Percentiles rank a stretch among this genome's conserved stretches.
These are phyloP conservation scores for Archivesica marissinica DNA, from an alignment of 1,140 invertebrate genomes.

Conservation along the genomic window DNA sequence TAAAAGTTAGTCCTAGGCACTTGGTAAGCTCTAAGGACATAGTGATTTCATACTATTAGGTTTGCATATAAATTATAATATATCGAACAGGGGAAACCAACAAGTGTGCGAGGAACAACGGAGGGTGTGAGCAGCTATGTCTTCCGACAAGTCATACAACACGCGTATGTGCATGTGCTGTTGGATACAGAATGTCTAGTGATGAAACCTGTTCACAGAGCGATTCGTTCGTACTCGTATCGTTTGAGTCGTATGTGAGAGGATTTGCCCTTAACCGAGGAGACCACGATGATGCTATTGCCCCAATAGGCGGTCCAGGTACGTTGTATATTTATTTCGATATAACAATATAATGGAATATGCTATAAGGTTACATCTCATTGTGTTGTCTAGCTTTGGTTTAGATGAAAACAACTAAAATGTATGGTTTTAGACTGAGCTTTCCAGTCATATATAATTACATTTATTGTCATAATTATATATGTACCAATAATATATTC, in stretches of 20 bases:
- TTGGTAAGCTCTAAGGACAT: no score
- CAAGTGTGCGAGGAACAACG: constrained; percentile 91
- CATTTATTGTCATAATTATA: no score
- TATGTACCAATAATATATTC: no score
- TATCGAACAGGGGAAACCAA: constrained; percentile 54
- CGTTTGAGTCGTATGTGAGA: constrained; percentile 93
- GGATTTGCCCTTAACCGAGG: constrained; percentile 89
- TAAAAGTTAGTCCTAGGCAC: no score
- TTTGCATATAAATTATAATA: no score
- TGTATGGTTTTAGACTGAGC: no score
- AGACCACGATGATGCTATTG: constrained; percentile 95
- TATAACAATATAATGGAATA: no score
- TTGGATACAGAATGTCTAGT: constrained; percentile 88
- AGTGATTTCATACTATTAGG: no score
- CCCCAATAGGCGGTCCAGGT: constrained; percentile 90
- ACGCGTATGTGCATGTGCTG: constrained; percentile 91
- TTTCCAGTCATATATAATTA: no score
- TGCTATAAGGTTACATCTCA: no score
- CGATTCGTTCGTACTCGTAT: constrained; percentile 95
- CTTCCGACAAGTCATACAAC: constrained; percentile 90
- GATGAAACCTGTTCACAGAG: constrained; percentile 61
- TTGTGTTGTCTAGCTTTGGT: no score
- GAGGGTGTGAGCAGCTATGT: constrained; percentile 97
- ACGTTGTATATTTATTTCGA: not conserved
- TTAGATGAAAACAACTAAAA: no score